Evolutionary conservation across 92 coral and sea anemone genomes (phyloP).

Genomic region (Porites rus): DNA sequence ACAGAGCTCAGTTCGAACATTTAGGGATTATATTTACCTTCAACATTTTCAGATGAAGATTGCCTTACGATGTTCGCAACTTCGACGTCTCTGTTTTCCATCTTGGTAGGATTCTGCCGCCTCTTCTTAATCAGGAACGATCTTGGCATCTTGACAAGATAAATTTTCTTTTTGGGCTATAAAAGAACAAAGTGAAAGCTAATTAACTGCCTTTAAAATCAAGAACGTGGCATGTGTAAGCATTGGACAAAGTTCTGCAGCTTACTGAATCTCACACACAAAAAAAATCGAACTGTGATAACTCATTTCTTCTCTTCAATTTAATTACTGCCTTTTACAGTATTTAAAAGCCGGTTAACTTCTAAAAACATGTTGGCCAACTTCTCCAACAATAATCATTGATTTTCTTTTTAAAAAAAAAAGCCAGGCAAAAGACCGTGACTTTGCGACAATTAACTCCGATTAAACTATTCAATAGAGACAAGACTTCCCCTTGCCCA

Average conservation of each 20-base stretch:
- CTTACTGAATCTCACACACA: neutral
- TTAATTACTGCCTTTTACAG: too few species aligned
- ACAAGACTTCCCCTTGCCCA: neutral
- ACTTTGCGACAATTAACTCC: too few species aligned
- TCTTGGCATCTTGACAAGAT: constrained; percentile 55
- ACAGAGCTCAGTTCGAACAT: neutral
- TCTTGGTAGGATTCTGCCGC: neutral
- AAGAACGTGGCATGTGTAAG: constrained; percentile 12
- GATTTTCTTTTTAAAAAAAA: too few species aligned
- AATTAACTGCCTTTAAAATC: constrained; percentile 10
- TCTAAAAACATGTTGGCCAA: too few species aligned
- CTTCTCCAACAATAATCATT: too few species aligned
- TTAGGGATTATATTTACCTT: neutral
- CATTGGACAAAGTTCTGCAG: neutral
- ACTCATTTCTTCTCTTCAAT: too few species aligned
- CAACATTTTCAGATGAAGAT: neutral
- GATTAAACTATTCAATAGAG: too few species aligned
- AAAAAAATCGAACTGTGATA: neutral
- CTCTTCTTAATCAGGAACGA: constrained; percentile 76
- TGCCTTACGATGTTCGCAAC: neutral
- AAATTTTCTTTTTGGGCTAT: neutral
- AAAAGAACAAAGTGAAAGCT: constrained; percentile 15
- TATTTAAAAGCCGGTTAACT: too few species aligned
- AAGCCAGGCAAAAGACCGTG: too few species aligned
- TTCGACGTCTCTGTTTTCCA: neutral